Base-by-base conservation (phyloP, 2,888 invertebrate species). In the Ectemnius continuus region DNA sequence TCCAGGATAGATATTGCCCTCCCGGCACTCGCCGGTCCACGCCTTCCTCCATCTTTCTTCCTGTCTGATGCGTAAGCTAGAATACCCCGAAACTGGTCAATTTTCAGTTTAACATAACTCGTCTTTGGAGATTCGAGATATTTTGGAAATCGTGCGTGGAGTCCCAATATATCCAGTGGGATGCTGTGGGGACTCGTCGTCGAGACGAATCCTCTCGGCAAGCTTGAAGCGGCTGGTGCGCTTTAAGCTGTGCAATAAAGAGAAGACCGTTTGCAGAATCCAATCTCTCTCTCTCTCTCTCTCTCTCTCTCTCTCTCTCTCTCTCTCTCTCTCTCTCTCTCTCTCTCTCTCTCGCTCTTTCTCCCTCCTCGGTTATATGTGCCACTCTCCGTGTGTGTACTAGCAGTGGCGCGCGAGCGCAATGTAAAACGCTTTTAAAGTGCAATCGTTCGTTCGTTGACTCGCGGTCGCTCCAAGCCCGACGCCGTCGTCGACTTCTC, bases 361-460 rank as follows among this genome's bases (percentile, higher is more conserved):
- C 48, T 52, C 16, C 5, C 52, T 52, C 14, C 1, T 4, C 52
- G 52, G 5, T 0, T 52, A 16, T 52, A 52, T 52, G 52, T 52
- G 52, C 52, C 52, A 52, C 36, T 36, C 36, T 11, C 36, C 8
- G 36, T 11, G 47, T 23, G 18, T 36, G 64, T 36, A 58, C 18
- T 4, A n/a, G 18, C 8, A 18, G 58, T 56, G 63, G 52, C 14
- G 16, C 52, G 52, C 52, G 52, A 52, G 52, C 52, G 52, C 52
- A 52, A 52, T 73, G 70, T 68, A 70, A 81, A 73, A 78, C 67
- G 73, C 80, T 66, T 74, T 71, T 57, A 71, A 79, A 80, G 80
- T 64, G 80, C 82, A 77, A 77, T 82, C 81, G 77, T 77, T 67
- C 74, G 81, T 82, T 66, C 81, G 70, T 81, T 81, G 82, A 81